Conservation (phyloP, 2,797 vertebrate species). For the Melopsittacus undulatus region DNA sequence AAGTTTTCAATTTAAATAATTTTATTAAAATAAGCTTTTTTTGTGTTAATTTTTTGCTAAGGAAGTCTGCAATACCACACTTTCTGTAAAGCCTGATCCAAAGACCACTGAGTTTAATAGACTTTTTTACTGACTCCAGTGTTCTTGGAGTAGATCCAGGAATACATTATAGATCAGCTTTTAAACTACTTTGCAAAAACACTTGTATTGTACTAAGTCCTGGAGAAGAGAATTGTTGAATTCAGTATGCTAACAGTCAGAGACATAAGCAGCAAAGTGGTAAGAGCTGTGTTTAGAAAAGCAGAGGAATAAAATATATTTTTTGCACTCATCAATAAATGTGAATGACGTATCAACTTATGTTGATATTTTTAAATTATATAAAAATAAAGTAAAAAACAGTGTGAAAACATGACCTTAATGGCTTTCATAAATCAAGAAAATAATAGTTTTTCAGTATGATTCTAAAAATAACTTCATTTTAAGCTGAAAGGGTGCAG, state of each 20-base stretch:
- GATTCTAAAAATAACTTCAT: not conserved
- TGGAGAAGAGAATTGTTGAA: not conserved
- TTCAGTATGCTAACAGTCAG: not conserved
- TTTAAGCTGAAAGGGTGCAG: not conserved
- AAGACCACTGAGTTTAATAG: not conserved
- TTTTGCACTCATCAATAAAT: not conserved
- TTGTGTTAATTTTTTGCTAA: not conserved
- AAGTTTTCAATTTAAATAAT: not conserved
- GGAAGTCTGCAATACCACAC: not conserved
- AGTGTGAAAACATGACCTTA: not conserved
- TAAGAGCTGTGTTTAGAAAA: not conserved
- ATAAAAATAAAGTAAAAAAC: not conserved
- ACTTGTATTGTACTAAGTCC: rapidly evolving
- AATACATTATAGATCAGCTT: not conserved
- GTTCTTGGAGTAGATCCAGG: not conserved
- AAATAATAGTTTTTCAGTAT: not conserved
- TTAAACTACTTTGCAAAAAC: not conserved
- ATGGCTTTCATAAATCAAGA: not conserved
- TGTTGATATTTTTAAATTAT: not conserved
- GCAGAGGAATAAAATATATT: not conserved
- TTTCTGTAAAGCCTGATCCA: not conserved
- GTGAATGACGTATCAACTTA: not conserved
- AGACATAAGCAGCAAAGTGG: not conserved
- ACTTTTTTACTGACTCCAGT: not conserved
- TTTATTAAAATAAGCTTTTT: not conserved